A percentile compares a stretch with the other conserved stretches of the same genome.
phyloP scores from a whole-genome alignment of 2,888 invertebrate species.

The Geotrupes spiniger region DNA sequence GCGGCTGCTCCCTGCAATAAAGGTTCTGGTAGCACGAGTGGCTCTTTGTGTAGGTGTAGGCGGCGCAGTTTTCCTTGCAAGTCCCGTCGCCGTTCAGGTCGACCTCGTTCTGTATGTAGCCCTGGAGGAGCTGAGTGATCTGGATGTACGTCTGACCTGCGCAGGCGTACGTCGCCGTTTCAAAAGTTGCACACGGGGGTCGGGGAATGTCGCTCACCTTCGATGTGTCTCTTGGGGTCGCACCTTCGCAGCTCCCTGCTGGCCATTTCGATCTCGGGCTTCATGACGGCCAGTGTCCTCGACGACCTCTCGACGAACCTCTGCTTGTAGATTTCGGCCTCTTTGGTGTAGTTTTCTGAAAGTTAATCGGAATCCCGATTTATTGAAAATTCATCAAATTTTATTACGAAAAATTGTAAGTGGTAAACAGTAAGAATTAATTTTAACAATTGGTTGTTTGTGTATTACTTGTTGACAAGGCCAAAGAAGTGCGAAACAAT shows the following conservation, averaged over 20 bases:
- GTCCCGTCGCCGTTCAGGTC: conserved; percentile 68
- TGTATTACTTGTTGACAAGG: no score
- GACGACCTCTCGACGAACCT: conserved; percentile 66
- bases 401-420: no score
- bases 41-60: not conserved
- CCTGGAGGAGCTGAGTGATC: conserved; percentile 73
- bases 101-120: conserved; percentile 80
- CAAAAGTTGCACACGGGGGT: not conserved
- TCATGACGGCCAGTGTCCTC: conserved; percentile 64
- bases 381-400: no score
- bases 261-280: conserved; percentile 64
- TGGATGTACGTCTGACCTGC: conserved; percentile 65
- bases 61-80: conserved; percentile 58
- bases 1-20: not conserved
- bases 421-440: no score
- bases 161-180: conserved; percentile 7
- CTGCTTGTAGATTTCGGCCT: conserved; percentile 64
- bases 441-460: no score
- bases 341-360: conserved; percentile 53
- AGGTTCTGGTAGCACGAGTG: not conserved
- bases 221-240: conserved; percentile 66
- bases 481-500: no score
- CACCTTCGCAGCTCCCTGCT: conserved; percentile 74
- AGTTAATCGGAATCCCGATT: no score
- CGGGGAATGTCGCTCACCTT: conserved; percentile 48